Percentiles rank a stretch among this genome's conserved stretches.
Evolutionary conservation across 2,113 vertebrate genomes (phyloP).

Genomic region (Trogon surrucura): DNA sequence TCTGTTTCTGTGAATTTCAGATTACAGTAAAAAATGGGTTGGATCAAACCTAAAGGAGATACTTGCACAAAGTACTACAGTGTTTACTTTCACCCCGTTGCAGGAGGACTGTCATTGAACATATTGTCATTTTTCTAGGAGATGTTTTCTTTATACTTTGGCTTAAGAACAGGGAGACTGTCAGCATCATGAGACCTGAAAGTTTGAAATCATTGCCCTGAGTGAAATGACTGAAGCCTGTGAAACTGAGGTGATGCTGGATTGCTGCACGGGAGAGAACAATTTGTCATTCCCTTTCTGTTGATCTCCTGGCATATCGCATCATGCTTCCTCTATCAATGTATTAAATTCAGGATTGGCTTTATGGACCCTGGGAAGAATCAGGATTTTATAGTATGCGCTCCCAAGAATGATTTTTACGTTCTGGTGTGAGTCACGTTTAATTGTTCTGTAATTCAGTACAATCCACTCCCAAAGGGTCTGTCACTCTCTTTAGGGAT

Average conservation of each 20-base stretch:
- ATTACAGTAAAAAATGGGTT: neutral
- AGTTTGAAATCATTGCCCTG: neutral
- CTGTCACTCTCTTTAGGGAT: neutral
- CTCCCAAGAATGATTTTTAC: neutral
- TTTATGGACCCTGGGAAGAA: neutral
- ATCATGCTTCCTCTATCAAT: neutral
- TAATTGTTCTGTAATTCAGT: conserved; percentile 2
- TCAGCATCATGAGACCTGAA: neutral
- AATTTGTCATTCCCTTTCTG: neutral
- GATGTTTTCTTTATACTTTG: neutral
- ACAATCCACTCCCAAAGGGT: neutral
- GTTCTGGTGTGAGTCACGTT: neutral
- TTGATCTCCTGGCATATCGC: neutral
- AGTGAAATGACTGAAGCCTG: neutral
- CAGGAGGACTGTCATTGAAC: neutral
- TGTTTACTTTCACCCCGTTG: neutral
- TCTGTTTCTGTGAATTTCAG: neutral
- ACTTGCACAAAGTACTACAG: neutral
- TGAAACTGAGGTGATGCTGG: neutral
- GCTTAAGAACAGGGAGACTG: neutral
- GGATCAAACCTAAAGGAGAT: neutral
- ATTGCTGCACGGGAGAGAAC: neutral
- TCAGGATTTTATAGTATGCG: neutral
- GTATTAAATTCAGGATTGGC: neutral
- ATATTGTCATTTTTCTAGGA: neutral